phyloP scores from a whole-genome alignment of 2,888 invertebrate genomes.

The Alloscopus bannaensis region DNA sequence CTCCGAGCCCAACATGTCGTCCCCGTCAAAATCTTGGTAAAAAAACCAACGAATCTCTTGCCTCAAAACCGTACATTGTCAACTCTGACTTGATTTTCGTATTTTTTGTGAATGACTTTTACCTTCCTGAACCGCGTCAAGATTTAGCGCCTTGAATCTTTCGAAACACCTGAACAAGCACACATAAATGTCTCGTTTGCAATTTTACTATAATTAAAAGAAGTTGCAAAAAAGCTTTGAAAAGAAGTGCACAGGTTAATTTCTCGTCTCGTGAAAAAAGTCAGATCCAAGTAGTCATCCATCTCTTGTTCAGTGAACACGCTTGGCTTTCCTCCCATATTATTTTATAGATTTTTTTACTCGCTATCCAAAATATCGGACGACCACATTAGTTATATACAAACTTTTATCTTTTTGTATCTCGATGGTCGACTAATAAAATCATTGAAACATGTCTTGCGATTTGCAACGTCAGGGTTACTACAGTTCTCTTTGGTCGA shows the following conservation, averaged over 20 bases:
- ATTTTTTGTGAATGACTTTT: not conserved
- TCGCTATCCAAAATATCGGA: too few relatives aligned
- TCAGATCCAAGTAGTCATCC: conserved; percentile 94
- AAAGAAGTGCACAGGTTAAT: conserved; percentile 76
- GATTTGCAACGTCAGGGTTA: too few relatives aligned
- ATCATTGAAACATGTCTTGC: too few relatives aligned
- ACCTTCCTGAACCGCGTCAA: conserved; percentile 90
- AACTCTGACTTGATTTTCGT: too few relatives aligned
- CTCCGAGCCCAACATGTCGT: conserved; percentile 90
- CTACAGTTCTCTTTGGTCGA: too few relatives aligned
- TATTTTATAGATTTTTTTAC: too few relatives aligned
- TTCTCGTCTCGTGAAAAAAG: conserved; percentile 93
- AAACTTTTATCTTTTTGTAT: too few relatives aligned
- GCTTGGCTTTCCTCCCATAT: conserved; percentile 44
- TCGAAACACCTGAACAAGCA: conserved; percentile 85
- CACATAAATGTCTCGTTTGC: not conserved
- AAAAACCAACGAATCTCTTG: not conserved
- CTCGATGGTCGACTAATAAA: too few relatives aligned
- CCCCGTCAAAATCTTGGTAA: conserved; percentile 76
- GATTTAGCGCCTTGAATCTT: conserved; percentile 91
- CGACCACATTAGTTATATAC: too few relatives aligned
- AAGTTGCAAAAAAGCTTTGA: not conserved
- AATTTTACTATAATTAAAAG: not conserved
- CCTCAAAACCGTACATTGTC: not conserved
- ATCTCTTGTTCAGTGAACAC: conserved; percentile 90